Base-by-base conservation (phyloP, 2,797 vertebrate genomes). In the Leptatherina wallacei region DNA sequence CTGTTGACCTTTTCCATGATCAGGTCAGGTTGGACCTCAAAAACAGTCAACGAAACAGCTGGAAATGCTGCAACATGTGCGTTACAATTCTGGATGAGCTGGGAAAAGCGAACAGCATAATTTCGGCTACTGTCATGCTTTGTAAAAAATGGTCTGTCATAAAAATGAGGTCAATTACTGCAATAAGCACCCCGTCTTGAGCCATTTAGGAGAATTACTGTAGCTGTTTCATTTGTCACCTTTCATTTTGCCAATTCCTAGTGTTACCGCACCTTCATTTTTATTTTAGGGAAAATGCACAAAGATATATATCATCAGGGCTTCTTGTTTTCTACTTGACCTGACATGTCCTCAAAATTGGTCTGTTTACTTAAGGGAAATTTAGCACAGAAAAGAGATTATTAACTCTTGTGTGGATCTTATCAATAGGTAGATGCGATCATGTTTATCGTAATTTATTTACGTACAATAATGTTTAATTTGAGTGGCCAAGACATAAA, bases 261-360 rank as follows among this genome's bases (percentile, higher is more conserved):
- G 64, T 85, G 32, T 67, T 70, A 71, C 69, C 22, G 8, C 47
- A 65, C 78, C 62, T 74, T 81, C 69, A 13, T 71, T 78, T 55
- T 81, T 77, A 63, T 71, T 80, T 65, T 42, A 47, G 74, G 40
- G 47, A 60, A 84, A 83, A 84, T 89, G 75, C 60, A 76, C 77
- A 87, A 76, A 80, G 72, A 74, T 72, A 67, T 80, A 78, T 77
- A 83, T 86, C 71, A 90, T 87, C 73, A 85, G 70, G 22, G 40
- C 82, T 82, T 79, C 88, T 90, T 91, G 80, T 89, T 92, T 90
- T 86, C 85, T 83, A 84, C 88, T 93, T 92, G 91, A 93, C 90
- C 89, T 92, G 92, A 90, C 90, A 91, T 93, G 81, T 89, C 77
- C 83, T 82, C 69, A 86, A 91, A 91, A 89, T 86, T 68, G 79